phyloP scores from a whole-genome alignment of 2,888 invertebrate species.

The Zootermopsis nevadensis region DNA sequence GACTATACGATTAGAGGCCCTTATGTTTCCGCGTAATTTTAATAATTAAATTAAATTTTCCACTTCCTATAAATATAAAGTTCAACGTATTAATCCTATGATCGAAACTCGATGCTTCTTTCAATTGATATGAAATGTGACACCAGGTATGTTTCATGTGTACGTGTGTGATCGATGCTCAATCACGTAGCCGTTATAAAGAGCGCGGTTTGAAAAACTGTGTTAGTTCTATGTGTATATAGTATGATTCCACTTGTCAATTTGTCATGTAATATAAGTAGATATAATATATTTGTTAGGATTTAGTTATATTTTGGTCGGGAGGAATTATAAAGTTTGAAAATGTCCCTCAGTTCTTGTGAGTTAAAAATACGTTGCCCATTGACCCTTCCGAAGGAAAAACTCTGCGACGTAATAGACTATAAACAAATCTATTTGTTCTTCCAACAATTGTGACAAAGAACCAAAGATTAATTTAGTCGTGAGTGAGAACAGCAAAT shows the following conservation, averaged over 20 bases:
- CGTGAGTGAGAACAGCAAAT: neutral
- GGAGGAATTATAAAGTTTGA: neutral
- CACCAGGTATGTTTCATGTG: neutral
- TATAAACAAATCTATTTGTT: too few species aligned
- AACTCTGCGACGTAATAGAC: too few species aligned
- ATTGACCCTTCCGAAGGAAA: neutral
- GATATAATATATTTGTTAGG: neutral
- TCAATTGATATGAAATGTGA: neutral
- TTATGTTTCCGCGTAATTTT: neutral
- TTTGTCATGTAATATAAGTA: slow-evolving; percentile 35
- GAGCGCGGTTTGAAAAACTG: neutral
- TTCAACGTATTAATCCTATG: neutral
- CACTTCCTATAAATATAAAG: neutral
- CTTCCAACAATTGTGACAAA: too few species aligned
- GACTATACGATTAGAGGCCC: neutral
- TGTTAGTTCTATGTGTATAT: slow-evolving; percentile 38
- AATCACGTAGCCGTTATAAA: neutral
- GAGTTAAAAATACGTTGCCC: neutral
- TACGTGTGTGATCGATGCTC: slow-evolving; percentile 6
- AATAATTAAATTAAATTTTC: too few species aligned
- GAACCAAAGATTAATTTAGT: too few species aligned
- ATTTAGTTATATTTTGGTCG: slow-evolving; percentile 5
- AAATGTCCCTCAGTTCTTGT: neutral
- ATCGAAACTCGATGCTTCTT: neutral
- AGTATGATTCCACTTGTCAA: slow-evolving; percentile 16